Conservation (phyloP, 2,888 invertebrate species). For the Zygaena filipendulae region DNA sequence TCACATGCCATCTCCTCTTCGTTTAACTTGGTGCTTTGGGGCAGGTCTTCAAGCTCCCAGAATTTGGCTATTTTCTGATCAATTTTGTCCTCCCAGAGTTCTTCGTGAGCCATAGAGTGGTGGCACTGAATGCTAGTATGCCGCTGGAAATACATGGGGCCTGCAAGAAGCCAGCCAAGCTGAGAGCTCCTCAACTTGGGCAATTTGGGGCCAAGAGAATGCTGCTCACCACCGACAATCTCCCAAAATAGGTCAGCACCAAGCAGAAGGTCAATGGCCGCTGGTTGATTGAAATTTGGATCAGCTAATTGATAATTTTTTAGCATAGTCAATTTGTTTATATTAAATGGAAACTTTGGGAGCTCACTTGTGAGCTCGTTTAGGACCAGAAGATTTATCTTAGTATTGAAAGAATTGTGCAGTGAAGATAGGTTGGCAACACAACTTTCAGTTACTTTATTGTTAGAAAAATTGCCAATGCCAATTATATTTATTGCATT, state of each 20-base stretch:
- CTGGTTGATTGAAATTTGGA: conserved; percentile 12
- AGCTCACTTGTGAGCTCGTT: conserved; percentile 12
- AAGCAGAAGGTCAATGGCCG: conserved; percentile 13
- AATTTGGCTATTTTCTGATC: conserved; percentile 8
- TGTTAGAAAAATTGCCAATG: conserved; percentile 12
- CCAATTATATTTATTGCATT: conserved; percentile 13
- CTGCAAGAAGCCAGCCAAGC: conserved; percentile 21
- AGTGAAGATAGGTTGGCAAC: conserved; percentile 4
- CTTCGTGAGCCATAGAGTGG: not conserved
- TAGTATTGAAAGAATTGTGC: conserved; percentile 7
- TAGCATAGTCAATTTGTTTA: conserved; percentile 9
- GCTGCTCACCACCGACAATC: conserved; percentile 13
- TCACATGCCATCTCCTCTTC: conserved; percentile 11
- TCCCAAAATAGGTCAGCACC: conserved; percentile 19
- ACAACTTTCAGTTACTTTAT: conserved; percentile 12
- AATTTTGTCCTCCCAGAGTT: too few species aligned
- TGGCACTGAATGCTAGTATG: not conserved
- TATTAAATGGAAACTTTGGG: conserved; percentile 11
- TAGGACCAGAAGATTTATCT: conserved; percentile 7
- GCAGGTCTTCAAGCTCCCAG: conserved; percentile 11
- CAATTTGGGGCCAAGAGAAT: conserved; percentile 13
- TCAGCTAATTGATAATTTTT: conserved; percentile 14
- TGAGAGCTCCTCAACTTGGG: conserved; percentile 14
- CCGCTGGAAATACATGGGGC: conserved; percentile 12
- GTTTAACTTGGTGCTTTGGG: conserved; percentile 1